Evolutionary conservation across 2,888 invertebrate species (phyloP), one percentile per base, ranked within the genome.

Genomic region (Anthophora plumipes): DNA sequence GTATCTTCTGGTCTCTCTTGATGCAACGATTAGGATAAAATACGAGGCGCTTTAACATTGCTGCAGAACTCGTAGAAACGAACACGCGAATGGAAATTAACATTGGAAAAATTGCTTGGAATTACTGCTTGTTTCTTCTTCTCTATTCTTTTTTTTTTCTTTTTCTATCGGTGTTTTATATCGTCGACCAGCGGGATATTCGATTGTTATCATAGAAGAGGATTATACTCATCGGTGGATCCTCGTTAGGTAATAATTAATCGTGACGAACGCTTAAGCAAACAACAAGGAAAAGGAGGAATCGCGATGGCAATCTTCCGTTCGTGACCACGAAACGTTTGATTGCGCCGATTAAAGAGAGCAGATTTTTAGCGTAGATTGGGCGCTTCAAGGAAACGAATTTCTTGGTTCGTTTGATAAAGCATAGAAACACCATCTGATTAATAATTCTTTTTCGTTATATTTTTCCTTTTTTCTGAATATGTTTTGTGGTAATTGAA

Each of bases 231-330:
- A 43, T 37, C 57, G 61, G 60, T 31, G 70, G 55, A 71, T 75
- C 61, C 70, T 57, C 55, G 75, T 67, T 67, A 55, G 31, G 57
- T 67, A 75, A 66, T 68, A 80, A 80, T 76, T 80, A 76, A 80
- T 77, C 72, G 64, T 17, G 60, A 50, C 60, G 48, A 68, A 76
- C 41, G 80, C 68, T 72, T 68, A 66, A 73, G 70, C 76, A 77
- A 77, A 76, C 72, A 72, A 69, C 77, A 66, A 64, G 77, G 43
- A 69, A 73, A 69, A 69, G 64, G 48, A 69, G 55, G 72, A 80
- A 64, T 73, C 72, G 43, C 54, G 80, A 77, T 77, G 37, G 64
- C 41, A 39, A 73, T 80, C 80, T 17, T 50, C 14, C 20, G 37
- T 60, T 63, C 63, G 71, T 71, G 61, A 22, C 63, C 43, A 37